Percentiles rank a stretch among this genome's conserved stretches.
Conservation (phyloP, 2,797 vertebrate species). For the Telmatherina bonti region DNA sequence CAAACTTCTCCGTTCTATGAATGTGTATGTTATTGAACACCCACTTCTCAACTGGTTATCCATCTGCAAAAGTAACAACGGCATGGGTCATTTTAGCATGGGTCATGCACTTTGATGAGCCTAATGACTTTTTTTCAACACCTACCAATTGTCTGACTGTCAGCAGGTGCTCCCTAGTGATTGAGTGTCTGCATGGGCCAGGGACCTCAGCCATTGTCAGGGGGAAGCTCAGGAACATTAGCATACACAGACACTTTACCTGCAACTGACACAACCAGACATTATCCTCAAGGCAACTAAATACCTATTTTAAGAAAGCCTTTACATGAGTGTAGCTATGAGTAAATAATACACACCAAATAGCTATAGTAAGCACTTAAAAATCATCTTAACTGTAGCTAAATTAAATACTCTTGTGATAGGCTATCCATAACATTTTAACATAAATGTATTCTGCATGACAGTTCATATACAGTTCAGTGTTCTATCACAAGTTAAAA, state of each 20-base stretch:
- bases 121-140: conserved; percentile 22
- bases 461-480: neutral
- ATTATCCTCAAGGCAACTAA: conserved; percentile 2
- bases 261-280: conserved; percentile 69
- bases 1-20: conserved; percentile 82
- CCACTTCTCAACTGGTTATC: conserved; percentile 84
- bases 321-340: neutral
- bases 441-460: neutral
- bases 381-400: conserved; percentile 8
- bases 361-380: neutral
- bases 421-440: neutral
- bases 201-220: conserved; percentile 82
- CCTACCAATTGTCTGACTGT: conserved; percentile 82
- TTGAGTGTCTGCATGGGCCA: conserved; percentile 85
- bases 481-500: neutral
- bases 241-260: conserved; percentile 85
- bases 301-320: neutral
- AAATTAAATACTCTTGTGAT: neutral
- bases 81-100: conserved; percentile 21
- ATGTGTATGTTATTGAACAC: conserved; percentile 83
- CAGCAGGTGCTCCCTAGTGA: conserved; percentile 84
- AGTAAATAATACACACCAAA: conserved; percentile 2
- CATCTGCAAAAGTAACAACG: conserved; percentile 73
- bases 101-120: neutral
- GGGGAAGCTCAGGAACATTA: conserved; percentile 84